Base-by-base conservation (phyloP, 2,888 invertebrate genomes). In the Catocala sponsa region DNA sequence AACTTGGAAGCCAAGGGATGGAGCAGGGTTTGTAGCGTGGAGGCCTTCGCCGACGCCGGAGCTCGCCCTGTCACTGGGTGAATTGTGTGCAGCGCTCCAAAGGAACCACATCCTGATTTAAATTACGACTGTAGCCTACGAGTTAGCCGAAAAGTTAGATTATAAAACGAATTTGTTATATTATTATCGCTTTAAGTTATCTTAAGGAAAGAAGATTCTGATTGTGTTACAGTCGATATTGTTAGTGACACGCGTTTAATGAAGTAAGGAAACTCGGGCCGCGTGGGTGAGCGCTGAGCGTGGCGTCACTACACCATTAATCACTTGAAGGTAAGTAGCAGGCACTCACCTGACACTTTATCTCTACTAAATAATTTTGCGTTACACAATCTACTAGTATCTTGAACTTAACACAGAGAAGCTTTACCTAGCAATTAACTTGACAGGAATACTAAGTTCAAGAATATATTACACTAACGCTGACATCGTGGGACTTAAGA, bases 291-390 rank as follows among this genome's bases (percentile, higher is more conserved):
- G 6, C 35, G 35, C 35, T 1, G 72, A 70, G 59, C 56, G 63
- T 68, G 69, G 66, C 70, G 62, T 62, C 63, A 59, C 68, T 63
- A 54, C 51, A 55, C 58, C 68, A 77, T 82, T 78, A 77, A 79
- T 80, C 80, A 81, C 69, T 57, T 52, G 56, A 60, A 64, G 68
- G 56, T 66, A 72, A 74, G 65, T 68, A 75, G 55, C 62, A 64
- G 56, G 55, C 68, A 68, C 72, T 74, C 68, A 73, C 71, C 65
- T 77, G 76, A 77, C 75, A 65, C 70, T 63, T 61, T 63, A 65
- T 68, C 73, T 66, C 72, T 58, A 54, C 67, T 78, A 72, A 80
- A 79, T 78, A 65, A 81, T 76, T 74, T 73, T 55, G 46, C 51
- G 65, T 54, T 60, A 69, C 53, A 59, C 49, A 65, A 59, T 63